Base-by-base conservation (phyloP, 2,888 invertebrate genomes). In the Nymphalis urticae region DNA sequence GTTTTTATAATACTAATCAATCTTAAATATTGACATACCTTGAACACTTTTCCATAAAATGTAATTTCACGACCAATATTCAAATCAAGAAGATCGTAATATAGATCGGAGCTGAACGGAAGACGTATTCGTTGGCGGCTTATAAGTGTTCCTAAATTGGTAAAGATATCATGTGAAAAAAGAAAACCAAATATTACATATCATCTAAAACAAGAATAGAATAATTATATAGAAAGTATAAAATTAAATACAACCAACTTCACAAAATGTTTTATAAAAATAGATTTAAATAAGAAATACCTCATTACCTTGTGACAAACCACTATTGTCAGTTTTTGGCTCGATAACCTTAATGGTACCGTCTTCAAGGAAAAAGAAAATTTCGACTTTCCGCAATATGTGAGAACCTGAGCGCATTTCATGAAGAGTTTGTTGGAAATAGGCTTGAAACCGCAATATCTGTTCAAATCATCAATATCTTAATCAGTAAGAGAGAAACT, bases 301-400 rank as follows among this genome's bases (percentile, higher is more conserved):
- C 17, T 36, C 16, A 16, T 73, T 85, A 95, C 98, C 98, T 94
- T 98, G 98, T 48, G 95, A 94, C 75, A 97, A 94, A 6, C 98
- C 98, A 77, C 97, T 97, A 82, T 98, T 98, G 64, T 95, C 94
- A 10, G 96, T 94, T 79, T 94, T 94, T 0, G 97, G 97, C 82
- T 98, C 98, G 73, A 89, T 87, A 4, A 98, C 96, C 90, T 97
- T 97, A 75, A 98, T 95, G 1, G 98, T 97, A 19, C 97, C 98
- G 86, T 98, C 98, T 89, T 98, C 98, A 56, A 98, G 93, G 79
- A 95, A 98, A 82, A 96, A 98, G 75, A 95, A 96, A 66, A 98
- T 96, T 75, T 96, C 96, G 5, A 97, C 97, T 78, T 95, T 95
- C 27, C 97, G 94, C 66, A 98, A 90, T 78, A 96, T 93, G 77